phyloP scores from a whole-genome alignment of 2,113 vertebrate species.

The Ochotona princeps region DNA sequence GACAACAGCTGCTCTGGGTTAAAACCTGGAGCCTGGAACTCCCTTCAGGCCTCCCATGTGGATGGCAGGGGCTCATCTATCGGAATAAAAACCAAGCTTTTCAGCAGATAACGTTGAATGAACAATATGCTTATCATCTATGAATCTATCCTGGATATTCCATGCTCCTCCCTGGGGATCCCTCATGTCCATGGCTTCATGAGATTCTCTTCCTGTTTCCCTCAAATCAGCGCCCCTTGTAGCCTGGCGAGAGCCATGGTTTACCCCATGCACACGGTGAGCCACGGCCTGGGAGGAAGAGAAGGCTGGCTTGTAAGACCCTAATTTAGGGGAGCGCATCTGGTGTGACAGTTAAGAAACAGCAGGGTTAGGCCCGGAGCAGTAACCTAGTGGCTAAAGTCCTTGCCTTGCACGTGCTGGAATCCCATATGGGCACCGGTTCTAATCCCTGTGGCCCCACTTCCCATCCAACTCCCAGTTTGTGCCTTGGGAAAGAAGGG shows the following conservation, averaged over 20 bases:
- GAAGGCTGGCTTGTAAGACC: neutral
- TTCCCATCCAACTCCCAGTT: too few relatives aligned
- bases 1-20: too few relatives aligned
- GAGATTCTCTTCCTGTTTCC: neutral
- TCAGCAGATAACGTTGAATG: rapidly evolving
- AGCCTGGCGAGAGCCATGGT: neutral
- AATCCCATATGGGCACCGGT: too few relatives aligned
- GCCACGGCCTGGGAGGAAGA: neutral
- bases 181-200: rapidly evolving
- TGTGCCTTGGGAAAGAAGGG: too few relatives aligned
- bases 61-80: neutral
- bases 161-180: neutral
- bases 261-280: rapidly evolving
- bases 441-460: too few relatives aligned
- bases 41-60: too few relatives aligned
- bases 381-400: too few relatives aligned
- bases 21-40: too few relatives aligned
- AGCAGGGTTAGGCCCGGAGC: too few relatives aligned
- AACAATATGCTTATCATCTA: neutral
- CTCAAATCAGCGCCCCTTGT: neutral
- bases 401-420: too few relatives aligned
- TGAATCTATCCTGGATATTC: neutral
- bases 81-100: neutral
- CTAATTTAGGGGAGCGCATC: neutral
- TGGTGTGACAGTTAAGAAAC: too few relatives aligned